Conservation (phyloP, 2,888 invertebrate species). For the Hartigia nigra region DNA sequence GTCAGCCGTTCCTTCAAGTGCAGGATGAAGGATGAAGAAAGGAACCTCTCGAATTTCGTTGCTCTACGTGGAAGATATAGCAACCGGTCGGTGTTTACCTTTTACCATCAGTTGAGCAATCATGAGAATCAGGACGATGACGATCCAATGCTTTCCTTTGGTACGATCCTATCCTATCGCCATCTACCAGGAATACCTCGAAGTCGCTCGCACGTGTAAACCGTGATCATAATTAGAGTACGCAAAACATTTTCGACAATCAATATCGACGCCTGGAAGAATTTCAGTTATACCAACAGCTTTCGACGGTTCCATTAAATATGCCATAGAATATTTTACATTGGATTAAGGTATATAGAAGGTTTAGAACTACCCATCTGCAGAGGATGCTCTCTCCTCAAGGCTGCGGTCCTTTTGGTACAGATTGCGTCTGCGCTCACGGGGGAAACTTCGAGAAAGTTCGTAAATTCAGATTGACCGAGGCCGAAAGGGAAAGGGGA, state of each 20-base stretch:
- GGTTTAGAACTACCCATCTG: background rate
- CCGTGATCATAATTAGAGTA: background rate
- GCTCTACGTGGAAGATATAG: background rate
- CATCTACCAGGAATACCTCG: background rate
- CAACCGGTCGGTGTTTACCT: background rate
- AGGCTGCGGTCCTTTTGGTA: background rate
- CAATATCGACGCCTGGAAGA: background rate
- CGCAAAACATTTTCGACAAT: background rate
- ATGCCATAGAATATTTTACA: background rate
- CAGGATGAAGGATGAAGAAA: background rate
- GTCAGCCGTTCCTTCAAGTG: background rate
- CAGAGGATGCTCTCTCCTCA: background rate
- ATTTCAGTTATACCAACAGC: background rate
- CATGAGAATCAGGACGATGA: background rate
- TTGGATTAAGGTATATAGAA: background rate
- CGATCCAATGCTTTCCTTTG: background rate
- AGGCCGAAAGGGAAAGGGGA: background rate
- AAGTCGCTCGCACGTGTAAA: background rate
- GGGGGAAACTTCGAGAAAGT: background rate
- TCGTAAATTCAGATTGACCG: constrained; percentile 9
- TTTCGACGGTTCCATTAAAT: background rate
- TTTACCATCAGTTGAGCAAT: background rate
- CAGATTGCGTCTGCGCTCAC: background rate
- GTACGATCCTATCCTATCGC: background rate
- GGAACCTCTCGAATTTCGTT: background rate